These are phyloP conservation scores for Pectinophora gossypiella DNA, from an alignment of 1,140 invertebrate species.

Conservation along the genomic window DNA sequence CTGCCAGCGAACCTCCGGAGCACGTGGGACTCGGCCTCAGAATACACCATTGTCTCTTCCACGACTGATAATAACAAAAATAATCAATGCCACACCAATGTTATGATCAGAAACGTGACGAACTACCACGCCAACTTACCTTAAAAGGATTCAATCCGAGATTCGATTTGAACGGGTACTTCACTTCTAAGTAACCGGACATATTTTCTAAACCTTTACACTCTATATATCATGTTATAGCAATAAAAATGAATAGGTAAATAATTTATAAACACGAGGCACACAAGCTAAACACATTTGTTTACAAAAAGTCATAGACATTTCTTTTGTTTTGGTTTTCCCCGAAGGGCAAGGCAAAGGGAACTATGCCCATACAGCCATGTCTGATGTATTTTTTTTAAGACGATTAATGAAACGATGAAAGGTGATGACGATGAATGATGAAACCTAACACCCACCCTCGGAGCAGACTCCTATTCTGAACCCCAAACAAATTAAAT, in stretches of 20 bases:
- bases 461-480: too few species aligned
- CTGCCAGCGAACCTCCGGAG: constrained; percentile 49
- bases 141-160: constrained; percentile 64
- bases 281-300: constrained; percentile 8
- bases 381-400: too few species aligned
- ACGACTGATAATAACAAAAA: constrained; percentile 52
- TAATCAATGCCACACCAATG: constrained; percentile 30
- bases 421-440: too few species aligned
- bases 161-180: constrained; percentile 63
- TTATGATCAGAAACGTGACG: constrained; percentile 11
- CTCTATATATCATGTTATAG: neutral
- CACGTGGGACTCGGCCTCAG: constrained; percentile 51
- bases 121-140: constrained; percentile 34
- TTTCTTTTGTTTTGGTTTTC: too few species aligned
- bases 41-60: constrained; percentile 69
- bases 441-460: too few species aligned
- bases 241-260: neutral
- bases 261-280: constrained; percentile 21
- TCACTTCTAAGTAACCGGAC: constrained; percentile 66
- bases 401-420: neutral
- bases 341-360: too few species aligned
- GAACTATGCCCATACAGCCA: too few species aligned
- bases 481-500: too few species aligned
- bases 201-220: constrained; percentile 25
- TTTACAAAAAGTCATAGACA: constrained; percentile 17